Base-by-base conservation (phyloP, 1,140 invertebrate species). In the Drosophila erecta region DNA sequence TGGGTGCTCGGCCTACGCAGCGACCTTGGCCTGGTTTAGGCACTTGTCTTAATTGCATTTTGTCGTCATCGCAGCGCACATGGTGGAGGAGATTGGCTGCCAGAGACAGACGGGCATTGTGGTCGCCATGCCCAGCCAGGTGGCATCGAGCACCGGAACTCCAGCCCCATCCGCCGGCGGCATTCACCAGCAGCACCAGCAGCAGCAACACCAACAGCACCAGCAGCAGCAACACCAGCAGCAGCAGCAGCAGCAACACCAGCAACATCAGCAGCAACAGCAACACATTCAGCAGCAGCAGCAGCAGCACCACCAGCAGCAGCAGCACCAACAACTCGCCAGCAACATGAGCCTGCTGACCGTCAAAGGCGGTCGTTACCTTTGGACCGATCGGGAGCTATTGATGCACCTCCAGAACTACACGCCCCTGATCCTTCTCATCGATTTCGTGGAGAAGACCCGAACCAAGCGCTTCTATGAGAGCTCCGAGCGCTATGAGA, bases 341-440 rank as follows among this genome's bases (percentile, higher is more conserved):
- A 67, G 27, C 50, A 76, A 79, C 37, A 89, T 87, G 84, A 89
- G 79, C 69, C 44, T 87, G 73, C 24, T 89, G 12, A 75, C 50
- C 17, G 58, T 90, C 2, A 87, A 87, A 50, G 46, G 64, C 6
- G 78, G 75, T 0, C 77, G 86, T 11, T 91, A 91, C 51, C 35
- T 91, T 0, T 91, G 90, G 90, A 91, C 90, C 1, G 90, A 91
- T 50, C 70, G 90, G 20, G 90, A 91, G 55, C 67, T 91, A 0
- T 8, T 91, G 2, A 91, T 91, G 90, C 90, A 91, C 65, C 56
- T 91, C 24, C 90, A 91, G 60, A 91, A 91, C 51, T 91, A 91
- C 55, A 91, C 90, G 6, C 90, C 90, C 0, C 50, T 91, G 7
- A 91, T 91, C 10, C 53, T 90, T 27, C 59, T 91, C 3, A 91